Evolutionary conservation across 2,888 invertebrate genomes (phyloP).

Genomic region (Alcis repandata): DNA sequence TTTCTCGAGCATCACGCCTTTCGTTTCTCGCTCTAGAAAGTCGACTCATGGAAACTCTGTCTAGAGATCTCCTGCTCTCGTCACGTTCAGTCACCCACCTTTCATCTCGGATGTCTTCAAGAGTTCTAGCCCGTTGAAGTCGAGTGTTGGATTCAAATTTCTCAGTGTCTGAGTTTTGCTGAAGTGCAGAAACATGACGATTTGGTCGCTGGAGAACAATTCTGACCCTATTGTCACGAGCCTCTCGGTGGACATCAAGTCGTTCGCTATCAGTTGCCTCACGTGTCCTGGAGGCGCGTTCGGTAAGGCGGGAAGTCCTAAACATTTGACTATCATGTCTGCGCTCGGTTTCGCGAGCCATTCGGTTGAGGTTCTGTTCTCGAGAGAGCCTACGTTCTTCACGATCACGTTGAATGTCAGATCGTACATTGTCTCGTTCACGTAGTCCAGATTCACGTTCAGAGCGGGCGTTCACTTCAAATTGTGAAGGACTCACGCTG

Average conservation of each 20-base stretch:
- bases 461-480: conserved; percentile 6
- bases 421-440: conserved; percentile 8
- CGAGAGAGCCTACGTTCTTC: conserved; percentile 8
- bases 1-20: conserved; percentile 18
- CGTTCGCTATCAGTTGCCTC: not conserved
- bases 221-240: conserved; percentile 1
- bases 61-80: conserved; percentile 8
- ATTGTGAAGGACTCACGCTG: not conserved
- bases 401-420: conserved; percentile 16
- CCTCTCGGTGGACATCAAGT: not conserved
- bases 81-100: conserved; percentile 12
- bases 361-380: conserved; percentile 8
- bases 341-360: conserved; percentile 13
- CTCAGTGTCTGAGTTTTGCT: conserved; percentile 6
- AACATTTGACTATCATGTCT: conserved; percentile 6
- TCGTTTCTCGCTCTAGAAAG: conserved; percentile 25
- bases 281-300: conserved; percentile 9
- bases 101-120: conserved; percentile 14
- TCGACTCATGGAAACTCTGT: conserved; percentile 8
- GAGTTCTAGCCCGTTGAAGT: conserved; percentile 16
- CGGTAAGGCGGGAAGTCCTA: conserved; percentile 5
- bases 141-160: conserved; percentile 12
- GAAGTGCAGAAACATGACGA: conserved; percentile 7
- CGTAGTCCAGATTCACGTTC: conserved; percentile 16
- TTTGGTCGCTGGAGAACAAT: not conserved